These are phyloP conservation scores for Cylas formicarius DNA, from an alignment of 1,140 invertebrate genomes.

Conservation along the genomic window DNA sequence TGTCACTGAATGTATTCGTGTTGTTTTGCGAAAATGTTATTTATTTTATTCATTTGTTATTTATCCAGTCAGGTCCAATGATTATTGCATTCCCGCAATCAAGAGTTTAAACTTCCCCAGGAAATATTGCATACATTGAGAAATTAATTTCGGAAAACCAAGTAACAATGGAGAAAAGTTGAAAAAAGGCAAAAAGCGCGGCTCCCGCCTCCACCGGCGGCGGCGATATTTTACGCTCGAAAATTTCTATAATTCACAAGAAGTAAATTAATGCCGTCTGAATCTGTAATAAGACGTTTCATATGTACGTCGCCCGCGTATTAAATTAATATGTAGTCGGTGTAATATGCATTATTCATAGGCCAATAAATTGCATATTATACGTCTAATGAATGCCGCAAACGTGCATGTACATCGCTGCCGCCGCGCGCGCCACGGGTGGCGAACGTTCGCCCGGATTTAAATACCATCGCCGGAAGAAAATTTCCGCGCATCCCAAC, in stretches of 20 bases:
- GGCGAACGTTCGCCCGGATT: background rate
- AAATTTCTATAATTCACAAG: constrained; percentile 2
- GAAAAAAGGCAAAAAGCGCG: no score
- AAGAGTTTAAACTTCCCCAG: no score
- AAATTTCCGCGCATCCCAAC: background rate
- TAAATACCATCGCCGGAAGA: background rate
- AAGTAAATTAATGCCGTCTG: constrained; percentile 2
- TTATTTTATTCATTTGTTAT: no score
- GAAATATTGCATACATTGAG: no score
- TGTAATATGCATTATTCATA: constrained; percentile 7
- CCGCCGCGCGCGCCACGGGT: background rate
- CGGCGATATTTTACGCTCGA: no score
- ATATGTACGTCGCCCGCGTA: constrained; percentile 1
- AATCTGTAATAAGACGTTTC: constrained; percentile 1
- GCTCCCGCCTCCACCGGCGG: no score
- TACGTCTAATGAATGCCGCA: constrained; percentile 5
- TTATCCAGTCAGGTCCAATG: no score
- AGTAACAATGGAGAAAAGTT: no score
- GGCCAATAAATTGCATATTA: constrained; percentile 6
- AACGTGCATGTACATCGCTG: constrained; percentile 4
- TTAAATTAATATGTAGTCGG: constrained; percentile 5
- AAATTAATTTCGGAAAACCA: no score
- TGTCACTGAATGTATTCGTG: no score
- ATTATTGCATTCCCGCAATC: no score
- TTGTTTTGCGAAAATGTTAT: no score